phyloP scores from a whole-genome alignment of 2,888 invertebrate species.

The Synergus japonicus region DNA sequence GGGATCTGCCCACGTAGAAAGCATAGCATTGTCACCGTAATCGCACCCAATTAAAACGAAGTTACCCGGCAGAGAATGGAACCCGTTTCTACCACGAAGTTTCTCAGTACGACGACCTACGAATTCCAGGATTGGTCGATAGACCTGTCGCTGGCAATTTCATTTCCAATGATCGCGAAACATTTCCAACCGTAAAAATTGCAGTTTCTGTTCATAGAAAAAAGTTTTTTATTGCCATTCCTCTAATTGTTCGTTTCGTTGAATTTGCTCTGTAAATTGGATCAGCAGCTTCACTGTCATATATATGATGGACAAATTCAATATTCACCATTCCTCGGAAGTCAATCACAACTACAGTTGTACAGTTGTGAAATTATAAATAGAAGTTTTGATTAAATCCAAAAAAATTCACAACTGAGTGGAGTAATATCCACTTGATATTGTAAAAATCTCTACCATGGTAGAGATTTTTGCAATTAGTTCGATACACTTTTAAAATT shows the following conservation, averaged over 20 bases:
- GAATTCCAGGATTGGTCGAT: constrained; percentile 58
- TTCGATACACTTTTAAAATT: neutral
- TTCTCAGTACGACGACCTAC: constrained; percentile 62
- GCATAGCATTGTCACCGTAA: constrained; percentile 62
- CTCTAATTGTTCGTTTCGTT: constrained; percentile 23
- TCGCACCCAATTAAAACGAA: constrained; percentile 69
- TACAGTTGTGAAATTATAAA: neutral
- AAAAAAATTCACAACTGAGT: neutral
- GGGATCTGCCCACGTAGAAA: constrained; percentile 59
- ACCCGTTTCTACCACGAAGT: constrained; percentile 61
- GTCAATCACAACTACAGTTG: neutral
- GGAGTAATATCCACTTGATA: neutral
- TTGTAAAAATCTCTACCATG: neutral
- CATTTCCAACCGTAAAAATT: constrained; percentile 33
- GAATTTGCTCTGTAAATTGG: constrained; percentile 21
- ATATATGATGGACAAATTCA: neutral
- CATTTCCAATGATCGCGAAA: constrained; percentile 36
- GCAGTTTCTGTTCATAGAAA: constrained; percentile 25
- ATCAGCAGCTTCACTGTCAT: neutral
- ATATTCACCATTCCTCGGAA: neutral
- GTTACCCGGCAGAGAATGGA: constrained; percentile 55
- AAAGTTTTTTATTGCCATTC: constrained; percentile 19
- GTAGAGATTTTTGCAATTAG: neutral
- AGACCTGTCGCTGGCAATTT: constrained; percentile 52
- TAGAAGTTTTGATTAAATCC: neutral